These are phyloP conservation scores for Hypanus sabinus DNA, from an alignment of 2,113 vertebrate genomes.

Conservation along the genomic window DNA sequence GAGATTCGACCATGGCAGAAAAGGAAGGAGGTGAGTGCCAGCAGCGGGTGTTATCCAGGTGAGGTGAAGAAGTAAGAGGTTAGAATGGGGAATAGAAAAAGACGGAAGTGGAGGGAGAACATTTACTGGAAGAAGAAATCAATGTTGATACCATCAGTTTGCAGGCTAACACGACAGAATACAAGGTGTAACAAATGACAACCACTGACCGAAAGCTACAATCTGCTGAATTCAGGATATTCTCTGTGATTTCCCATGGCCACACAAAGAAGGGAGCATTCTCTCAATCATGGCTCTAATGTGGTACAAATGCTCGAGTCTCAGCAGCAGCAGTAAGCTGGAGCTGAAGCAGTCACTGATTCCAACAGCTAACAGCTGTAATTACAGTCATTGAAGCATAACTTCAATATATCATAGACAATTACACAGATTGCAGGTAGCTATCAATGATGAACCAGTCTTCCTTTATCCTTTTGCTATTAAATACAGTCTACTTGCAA, in stretches of 20 bases:
- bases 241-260: background rate
- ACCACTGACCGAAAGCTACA: background rate
- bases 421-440: slow-evolving; percentile 34
- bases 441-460: slow-evolving; percentile 3
- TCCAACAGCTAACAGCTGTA: slow-evolving; percentile 33
- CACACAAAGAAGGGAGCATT: background rate
- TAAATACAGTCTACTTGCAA: slow-evolving; percentile 6
- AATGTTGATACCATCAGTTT: too few species aligned
- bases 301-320: background rate
- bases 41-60: too few species aligned
- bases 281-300: background rate
- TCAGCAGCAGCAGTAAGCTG: background rate
- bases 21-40: too few species aligned
- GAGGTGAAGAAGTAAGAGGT: too few species aligned
- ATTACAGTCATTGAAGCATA: slow-evolving; percentile 31
- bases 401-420: slow-evolving; percentile 35
- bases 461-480: slow-evolving; percentile 2
- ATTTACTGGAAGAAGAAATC: too few species aligned
- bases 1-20: too few species aligned
- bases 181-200: background rate
- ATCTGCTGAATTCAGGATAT: background rate
- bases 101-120: too few species aligned
- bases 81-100: too few species aligned
- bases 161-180: too few species aligned
- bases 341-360: background rate